phyloP scores from a whole-genome alignment of 2,113 vertebrate genomes.

The Neotoma lepida region DNA sequence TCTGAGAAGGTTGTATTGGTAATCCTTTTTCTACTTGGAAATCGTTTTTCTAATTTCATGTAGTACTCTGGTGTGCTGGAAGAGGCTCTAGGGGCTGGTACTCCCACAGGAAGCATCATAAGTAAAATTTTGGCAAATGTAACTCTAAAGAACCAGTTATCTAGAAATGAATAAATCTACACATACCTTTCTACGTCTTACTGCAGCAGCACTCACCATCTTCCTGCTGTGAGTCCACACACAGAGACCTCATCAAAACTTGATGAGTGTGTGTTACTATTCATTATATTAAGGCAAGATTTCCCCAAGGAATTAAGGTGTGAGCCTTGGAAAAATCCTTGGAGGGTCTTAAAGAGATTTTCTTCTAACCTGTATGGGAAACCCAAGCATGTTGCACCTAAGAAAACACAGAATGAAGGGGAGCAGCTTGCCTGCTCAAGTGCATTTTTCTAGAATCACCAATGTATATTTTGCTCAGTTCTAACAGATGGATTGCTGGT shows the following conservation, averaged over 20 bases:
- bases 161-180: background rate
- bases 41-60: background rate
- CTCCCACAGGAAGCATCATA: background rate
- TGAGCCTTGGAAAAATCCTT: background rate
- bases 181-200: background rate
- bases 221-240: background rate
- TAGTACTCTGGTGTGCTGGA: background rate
- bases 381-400: fast-evolving
- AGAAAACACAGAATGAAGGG: background rate
- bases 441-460: background rate
- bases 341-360: background rate
- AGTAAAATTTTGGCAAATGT: background rate
- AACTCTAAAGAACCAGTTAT: background rate
- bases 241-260: background rate
- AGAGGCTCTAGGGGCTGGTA: background rate
- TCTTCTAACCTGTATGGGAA: background rate
- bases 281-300: background rate
- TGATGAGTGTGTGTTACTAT: background rate
- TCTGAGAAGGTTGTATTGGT: background rate
- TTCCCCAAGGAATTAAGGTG: background rate
- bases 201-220: background rate
- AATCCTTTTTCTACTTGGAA: background rate
- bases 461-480: background rate
- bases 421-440: background rate
- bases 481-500: background rate